Percentiles rank a stretch among this genome's conserved stretches.
Conservation (phyloP, 1,140 invertebrate species). For the Drosophila virilis region DNA sequence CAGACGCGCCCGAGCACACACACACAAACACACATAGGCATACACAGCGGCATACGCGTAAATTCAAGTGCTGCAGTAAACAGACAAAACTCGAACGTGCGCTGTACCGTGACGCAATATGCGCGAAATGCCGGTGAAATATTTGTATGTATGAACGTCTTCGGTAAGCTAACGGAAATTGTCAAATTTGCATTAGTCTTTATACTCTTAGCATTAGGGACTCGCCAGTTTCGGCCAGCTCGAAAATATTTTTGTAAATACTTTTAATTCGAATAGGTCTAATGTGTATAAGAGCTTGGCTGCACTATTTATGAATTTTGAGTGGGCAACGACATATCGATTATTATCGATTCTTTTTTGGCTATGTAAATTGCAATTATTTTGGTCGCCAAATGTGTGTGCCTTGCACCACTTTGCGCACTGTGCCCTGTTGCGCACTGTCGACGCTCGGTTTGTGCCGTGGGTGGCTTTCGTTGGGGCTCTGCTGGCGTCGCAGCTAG, state of each 20-base stretch:
- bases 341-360: background rate
- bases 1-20: background rate
- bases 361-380: background rate
- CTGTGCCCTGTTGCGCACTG: conserved; percentile 9
- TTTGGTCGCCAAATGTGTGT: background rate
- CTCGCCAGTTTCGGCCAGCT: too few species aligned
- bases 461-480: conserved; percentile 32
- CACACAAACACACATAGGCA: background rate
- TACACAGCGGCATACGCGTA: conserved; percentile 5
- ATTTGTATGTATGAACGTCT: background rate
- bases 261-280: too few species aligned
- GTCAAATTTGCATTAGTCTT: background rate
- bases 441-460: conserved; percentile 4
- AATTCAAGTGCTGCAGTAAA: conserved; percentile 34
- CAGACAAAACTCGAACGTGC: conserved; percentile 22
- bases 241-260: too few species aligned
- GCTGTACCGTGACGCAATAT: conserved; percentile 40
- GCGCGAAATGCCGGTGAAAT: background rate
- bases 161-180: background rate
- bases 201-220: too few species aligned
- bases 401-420: background rate
- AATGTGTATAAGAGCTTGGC: too few species aligned
- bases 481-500: conserved; percentile 2
- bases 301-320: background rate
- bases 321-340: too few species aligned